Evolutionary conservation across 2,888 invertebrate genomes (phyloP).

Genomic region (Aphodius sticticus): DNA sequence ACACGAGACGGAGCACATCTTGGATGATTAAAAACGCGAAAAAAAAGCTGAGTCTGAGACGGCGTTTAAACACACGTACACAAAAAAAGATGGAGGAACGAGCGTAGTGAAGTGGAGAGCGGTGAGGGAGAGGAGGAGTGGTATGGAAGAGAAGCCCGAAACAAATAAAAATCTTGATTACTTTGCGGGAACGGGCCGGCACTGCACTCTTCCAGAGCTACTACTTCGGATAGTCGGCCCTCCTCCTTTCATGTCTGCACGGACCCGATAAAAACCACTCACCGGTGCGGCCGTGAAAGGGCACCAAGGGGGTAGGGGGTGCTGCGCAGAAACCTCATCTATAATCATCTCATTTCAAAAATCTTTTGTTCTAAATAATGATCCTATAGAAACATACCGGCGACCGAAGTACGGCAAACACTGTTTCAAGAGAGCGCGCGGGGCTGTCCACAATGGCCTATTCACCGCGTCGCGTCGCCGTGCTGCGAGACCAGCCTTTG

Average conservation of each 20-base stretch:
- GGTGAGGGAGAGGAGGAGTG: neutral
- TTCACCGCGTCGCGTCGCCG: conserved; percentile 43
- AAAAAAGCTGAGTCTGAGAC: neutral
- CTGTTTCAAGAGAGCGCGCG: conserved; percentile 49
- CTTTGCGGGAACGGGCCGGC: conserved; percentile 35
- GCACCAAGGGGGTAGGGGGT: conserved; percentile 45
- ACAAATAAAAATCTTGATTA: conserved; percentile 53
- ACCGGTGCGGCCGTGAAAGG: conserved; percentile 7
- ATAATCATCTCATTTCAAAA: conserved; percentile 60
- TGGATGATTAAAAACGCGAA: conserved; percentile 4
- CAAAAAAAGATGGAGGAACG: neutral
- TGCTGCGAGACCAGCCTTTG: conserved; percentile 47
- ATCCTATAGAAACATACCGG: conserved; percentile 49
- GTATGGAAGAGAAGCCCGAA: conserved; percentile 11
- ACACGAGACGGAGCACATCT: neutral
- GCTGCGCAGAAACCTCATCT: conserved; percentile 53
- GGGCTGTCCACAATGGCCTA: conserved; percentile 39
- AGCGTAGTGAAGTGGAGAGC: neutral
- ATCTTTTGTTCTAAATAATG: conserved; percentile 61
- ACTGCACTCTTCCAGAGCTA: conserved; percentile 20
- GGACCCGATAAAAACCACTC: conserved; percentile 46
- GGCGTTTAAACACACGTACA: neutral
- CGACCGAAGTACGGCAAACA: conserved; percentile 50
- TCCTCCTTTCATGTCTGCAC: conserved; percentile 51
- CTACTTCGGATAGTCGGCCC: conserved; percentile 5